phyloP scores from a whole-genome alignment of 2,113 vertebrate species.

The Marcusenius ussheri region DNA sequence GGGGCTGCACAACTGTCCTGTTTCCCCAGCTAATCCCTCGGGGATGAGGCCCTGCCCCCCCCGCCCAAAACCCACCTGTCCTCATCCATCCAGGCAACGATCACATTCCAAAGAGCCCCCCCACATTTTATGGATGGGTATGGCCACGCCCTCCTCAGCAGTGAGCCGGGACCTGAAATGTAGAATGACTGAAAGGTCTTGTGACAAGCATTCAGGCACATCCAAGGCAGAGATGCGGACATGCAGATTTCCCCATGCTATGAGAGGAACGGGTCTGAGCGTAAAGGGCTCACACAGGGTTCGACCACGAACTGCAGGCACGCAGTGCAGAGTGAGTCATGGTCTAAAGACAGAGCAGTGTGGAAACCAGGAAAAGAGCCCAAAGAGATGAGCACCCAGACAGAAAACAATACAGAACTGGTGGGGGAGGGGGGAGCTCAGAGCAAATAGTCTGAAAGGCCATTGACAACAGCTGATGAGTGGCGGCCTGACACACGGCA shows the following conservation, averaged over 20 bases:
- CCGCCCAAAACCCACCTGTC: neutral
- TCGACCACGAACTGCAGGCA: neutral
- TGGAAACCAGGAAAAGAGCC: neutral
- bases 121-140: neutral
- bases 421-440: neutral
- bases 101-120: neutral
- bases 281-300: neutral
- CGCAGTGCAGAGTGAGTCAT: neutral
- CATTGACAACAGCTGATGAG: neutral
- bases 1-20: neutral
- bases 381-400: neutral
- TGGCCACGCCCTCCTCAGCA: neutral
- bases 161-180: neutral
- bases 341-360: neutral
- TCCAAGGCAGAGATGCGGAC: neutral
- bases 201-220: neutral
- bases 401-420: neutral
- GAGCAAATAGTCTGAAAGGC: neutral
- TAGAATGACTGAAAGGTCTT: neutral
- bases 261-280: neutral
- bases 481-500: neutral
- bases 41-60: neutral
- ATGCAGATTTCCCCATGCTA: neutral
- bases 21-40: neutral
- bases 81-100: neutral